phyloP scores from a whole-genome alignment of 2,113 vertebrate species.

The Lepus timidus region DNA sequence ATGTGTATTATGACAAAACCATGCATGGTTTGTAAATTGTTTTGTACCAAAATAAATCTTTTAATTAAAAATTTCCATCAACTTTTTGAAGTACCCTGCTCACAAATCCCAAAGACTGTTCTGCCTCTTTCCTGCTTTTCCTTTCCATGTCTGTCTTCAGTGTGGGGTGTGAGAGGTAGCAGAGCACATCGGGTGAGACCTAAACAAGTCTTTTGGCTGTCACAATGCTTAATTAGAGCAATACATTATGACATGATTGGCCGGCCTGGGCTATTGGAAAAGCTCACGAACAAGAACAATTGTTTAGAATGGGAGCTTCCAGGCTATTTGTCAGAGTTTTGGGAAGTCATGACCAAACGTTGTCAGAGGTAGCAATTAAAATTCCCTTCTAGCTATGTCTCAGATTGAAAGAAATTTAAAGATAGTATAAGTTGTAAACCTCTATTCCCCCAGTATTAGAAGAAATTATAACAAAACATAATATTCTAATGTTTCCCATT shows the following conservation, averaged over 20 bases:
- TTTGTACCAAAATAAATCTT: too few relatives aligned
- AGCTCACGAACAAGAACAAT: conserved; percentile 10
- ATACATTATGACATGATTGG: conserved; percentile 55
- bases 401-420: neutral
- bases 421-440: neutral
- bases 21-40: too few relatives aligned
- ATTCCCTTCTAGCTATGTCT: neutral
- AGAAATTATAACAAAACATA: neutral
- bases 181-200: neutral
- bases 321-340: conserved; percentile 67
- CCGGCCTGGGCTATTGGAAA: conserved; percentile 30
- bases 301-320: conserved; percentile 57
- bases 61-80: too few relatives aligned
- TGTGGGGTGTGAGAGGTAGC: neutral
- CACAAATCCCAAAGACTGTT: neutral
- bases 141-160: neutral
- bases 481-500: neutral
- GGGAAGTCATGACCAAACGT: conserved; percentile 28
- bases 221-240: conserved; percentile 70
- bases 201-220: conserved; percentile 59
- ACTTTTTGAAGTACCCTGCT: too few relatives aligned
- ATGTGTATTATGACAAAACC: too few relatives aligned
- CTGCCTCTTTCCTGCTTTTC: neutral
- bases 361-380: conserved; percentile 60
- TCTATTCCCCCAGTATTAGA: neutral